Conservation (phyloP, 2,113 vertebrate genomes). For the Rhinolophus sinicus region DNA sequence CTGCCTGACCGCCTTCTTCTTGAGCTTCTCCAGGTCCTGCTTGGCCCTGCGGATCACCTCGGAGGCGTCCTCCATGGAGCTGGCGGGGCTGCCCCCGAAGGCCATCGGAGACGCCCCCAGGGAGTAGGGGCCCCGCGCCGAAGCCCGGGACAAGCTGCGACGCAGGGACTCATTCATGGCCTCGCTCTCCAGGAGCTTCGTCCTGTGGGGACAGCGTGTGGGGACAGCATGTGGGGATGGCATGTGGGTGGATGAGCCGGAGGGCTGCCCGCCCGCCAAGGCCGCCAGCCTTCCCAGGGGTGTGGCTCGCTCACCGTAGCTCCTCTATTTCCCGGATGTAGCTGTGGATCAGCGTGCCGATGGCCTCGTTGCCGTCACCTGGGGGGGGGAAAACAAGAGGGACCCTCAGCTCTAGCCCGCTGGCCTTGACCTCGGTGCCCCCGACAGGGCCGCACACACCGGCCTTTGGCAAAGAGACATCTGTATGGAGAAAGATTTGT, state of each 20-base stretch:
- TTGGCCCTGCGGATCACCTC: constrained; percentile 94
- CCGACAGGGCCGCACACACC: rapidly evolving
- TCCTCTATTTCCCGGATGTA: constrained; percentile 98
- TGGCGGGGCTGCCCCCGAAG: constrained; percentile 81
- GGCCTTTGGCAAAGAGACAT: neutral
- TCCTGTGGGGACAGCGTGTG: constrained; percentile 80
- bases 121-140: constrained; percentile 86
- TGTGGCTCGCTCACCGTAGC: constrained; percentile 88
- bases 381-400: neutral
- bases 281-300: neutral
- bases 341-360: constrained; percentile 94
- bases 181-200: constrained; percentile 96
- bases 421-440: neutral
- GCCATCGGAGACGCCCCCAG: constrained; percentile 77
- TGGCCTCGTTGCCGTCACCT: constrained; percentile 96
- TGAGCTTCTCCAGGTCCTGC: constrained; percentile 94
- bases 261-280: neutral
- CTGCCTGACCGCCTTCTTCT: constrained; percentile 94
- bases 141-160: constrained; percentile 89
- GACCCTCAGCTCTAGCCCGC: neutral
- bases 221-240: constrained; percentile 52
- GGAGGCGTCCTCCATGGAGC: constrained; percentile 92
- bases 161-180: constrained; percentile 97
- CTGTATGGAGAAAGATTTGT: neutral
- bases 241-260: rapidly evolving